Conservation (phyloP, 2,113 vertebrate species). For the Peromyscus maniculatus region DNA sequence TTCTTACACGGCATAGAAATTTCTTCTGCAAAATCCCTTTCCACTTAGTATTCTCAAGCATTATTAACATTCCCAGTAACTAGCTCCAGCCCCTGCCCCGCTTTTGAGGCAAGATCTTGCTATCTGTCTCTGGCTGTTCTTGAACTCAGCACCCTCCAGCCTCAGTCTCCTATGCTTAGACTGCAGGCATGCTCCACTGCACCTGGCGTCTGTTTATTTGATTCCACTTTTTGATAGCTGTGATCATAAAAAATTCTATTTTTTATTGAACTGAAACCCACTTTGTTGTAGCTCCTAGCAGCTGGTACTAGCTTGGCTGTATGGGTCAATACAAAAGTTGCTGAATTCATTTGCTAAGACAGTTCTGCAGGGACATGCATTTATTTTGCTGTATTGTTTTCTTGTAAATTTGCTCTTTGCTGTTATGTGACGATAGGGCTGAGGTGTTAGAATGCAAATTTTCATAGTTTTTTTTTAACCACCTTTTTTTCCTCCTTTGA, state of each 20-base stretch:
- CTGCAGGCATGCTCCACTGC: not conserved
- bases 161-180: not conserved
- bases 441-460: not conserved
- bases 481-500: not conserved
- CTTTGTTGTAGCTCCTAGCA: conserved; percentile 6
- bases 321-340: not conserved
- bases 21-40: not conserved
- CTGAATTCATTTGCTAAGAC: not conserved
- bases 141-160: not conserved
- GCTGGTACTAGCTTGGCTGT: not conserved
- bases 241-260: not conserved
- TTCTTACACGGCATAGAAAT: conserved; percentile 4
- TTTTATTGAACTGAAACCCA: conserved; percentile 31
- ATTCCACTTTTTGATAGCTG: not conserved
- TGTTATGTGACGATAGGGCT: not conserved
- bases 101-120: not conserved
- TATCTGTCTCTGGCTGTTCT: not conserved
- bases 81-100: not conserved
- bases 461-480: not conserved
- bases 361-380: not conserved
- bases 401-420: not conserved
- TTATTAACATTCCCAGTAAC: not conserved
- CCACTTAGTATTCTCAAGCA: not conserved
- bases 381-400: conserved; percentile 34
- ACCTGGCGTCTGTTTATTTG: not conserved